Percentiles rank a stretch among this genome's conserved stretches.
Evolutionary conservation across 2,888 invertebrate genomes (phyloP).

Genomic region (Cerastis leucographa): DNA sequence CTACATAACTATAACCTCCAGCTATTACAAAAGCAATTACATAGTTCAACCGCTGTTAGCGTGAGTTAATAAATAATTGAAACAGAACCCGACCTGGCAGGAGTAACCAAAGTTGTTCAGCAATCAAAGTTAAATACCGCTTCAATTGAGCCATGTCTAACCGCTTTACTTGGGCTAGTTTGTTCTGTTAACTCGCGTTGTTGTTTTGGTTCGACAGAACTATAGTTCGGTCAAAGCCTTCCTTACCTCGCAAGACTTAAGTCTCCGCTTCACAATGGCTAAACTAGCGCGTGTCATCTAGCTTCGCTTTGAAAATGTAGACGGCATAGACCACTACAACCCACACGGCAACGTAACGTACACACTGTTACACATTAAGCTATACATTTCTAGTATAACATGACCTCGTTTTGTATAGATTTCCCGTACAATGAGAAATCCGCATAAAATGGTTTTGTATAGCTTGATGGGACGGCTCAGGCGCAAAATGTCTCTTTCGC

Average conservation of each 20-base stretch:
- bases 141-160: conserved; percentile 56
- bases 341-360: neutral
- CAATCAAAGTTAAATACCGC: conserved; percentile 64
- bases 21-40: conserved; percentile 52
- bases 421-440: no score
- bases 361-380: no score
- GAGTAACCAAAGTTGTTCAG: conserved; percentile 63
- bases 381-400: no score
- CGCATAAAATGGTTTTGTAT: no score
- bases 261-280: neutral
- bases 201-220: conserved; percentile 23
- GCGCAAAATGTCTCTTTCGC: no score
- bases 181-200: conserved; percentile 32
- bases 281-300: neutral
- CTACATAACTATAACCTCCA: conserved; percentile 21
- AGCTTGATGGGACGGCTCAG: no score
- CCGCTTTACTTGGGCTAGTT: conserved; percentile 41
- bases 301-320: neutral
- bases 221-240: conserved; percentile 14
- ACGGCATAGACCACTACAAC: neutral
- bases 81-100: conserved; percentile 52
- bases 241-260: neutral
- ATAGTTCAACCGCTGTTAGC: conserved; percentile 51
- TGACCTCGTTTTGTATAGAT: no score
- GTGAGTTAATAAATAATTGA: conserved; percentile 63